Evolutionary conservation across 2,888 invertebrate species (phyloP).

Genomic region (Lordiphosa andalusiaca): DNA sequence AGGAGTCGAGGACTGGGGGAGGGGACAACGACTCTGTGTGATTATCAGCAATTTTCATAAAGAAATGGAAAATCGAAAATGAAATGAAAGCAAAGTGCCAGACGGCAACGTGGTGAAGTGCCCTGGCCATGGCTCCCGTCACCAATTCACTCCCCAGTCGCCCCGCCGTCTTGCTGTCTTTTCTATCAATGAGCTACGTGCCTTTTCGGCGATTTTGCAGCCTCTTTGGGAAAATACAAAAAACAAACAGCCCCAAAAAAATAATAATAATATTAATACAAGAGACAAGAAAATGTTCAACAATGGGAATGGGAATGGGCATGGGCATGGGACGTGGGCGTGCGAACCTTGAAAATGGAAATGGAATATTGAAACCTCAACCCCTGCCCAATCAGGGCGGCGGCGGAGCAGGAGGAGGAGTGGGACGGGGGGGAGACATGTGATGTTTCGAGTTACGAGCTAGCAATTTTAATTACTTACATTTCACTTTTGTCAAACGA

Average conservation of each 20-base stretch:
- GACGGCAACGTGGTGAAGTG: constrained; percentile 68
- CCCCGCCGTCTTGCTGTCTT: background rate
- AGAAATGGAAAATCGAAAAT: constrained; percentile 66
- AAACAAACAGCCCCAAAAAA: constrained; percentile 57
- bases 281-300: constrained; percentile 15
- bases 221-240: constrained; percentile 48
- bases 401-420: no score
- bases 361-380: background rate
- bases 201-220: constrained; percentile 69
- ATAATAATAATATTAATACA: constrained; percentile 46
- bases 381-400: constrained; percentile 2
- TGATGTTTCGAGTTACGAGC: constrained; percentile 43
- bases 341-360: constrained; percentile 11
- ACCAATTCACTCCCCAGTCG: background rate
- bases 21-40: constrained; percentile 28
- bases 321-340: constrained; percentile 2
- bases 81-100: constrained; percentile 65
- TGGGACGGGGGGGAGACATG: constrained; percentile 4
- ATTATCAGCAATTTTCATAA: constrained; percentile 72
- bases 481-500: constrained; percentile 58
- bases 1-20: background rate
- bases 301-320: constrained; percentile 10
- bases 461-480: constrained; percentile 66
- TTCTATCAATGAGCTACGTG: constrained; percentile 62
- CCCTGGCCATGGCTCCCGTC: constrained; percentile 40